Conservation (phyloP, 2,797 vertebrate genomes). For the Acrossocheilus fasciatus region DNA sequence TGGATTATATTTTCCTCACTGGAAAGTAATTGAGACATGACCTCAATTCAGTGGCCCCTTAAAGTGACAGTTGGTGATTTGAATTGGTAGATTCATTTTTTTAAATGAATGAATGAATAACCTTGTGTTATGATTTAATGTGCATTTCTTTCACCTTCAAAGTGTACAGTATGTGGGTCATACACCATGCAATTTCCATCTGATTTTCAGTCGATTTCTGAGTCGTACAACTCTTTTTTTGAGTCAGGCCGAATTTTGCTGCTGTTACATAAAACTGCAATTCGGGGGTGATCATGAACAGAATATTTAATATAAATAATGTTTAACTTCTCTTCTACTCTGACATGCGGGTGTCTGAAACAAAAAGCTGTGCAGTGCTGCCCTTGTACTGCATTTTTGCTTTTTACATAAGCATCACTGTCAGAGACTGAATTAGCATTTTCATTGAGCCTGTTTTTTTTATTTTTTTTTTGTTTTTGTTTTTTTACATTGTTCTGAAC, state of each 20-base stretch:
- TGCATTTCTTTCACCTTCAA: background rate
- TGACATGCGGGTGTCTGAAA: background rate
- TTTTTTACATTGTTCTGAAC: too few relatives aligned
- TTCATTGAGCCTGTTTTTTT: background rate
- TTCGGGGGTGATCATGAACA: too few relatives aligned
- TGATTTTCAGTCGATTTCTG: background rate
- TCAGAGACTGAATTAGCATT: too few relatives aligned
- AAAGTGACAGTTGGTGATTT: background rate
- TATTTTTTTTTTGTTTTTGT: too few relatives aligned
- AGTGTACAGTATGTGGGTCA: background rate
- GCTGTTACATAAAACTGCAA: background rate
- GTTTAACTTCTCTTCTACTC: background rate
- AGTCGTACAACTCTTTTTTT: background rate
- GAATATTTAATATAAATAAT: background rate
- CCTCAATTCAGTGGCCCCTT: conserved; percentile 1
- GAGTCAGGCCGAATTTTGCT: background rate
- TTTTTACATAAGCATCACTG: too few relatives aligned
- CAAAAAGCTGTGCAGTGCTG: background rate
- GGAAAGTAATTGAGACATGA: conserved; percentile 35
- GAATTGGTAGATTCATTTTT: background rate
- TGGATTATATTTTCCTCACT: conserved; percentile 14
- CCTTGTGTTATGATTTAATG: background rate
- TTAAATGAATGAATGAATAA: background rate
- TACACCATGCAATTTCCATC: background rate
- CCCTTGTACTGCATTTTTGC: background rate